phyloP scores from a whole-genome alignment of 92 coral and sea anemone genomes.

The Parazoanthus darwini region DNA sequence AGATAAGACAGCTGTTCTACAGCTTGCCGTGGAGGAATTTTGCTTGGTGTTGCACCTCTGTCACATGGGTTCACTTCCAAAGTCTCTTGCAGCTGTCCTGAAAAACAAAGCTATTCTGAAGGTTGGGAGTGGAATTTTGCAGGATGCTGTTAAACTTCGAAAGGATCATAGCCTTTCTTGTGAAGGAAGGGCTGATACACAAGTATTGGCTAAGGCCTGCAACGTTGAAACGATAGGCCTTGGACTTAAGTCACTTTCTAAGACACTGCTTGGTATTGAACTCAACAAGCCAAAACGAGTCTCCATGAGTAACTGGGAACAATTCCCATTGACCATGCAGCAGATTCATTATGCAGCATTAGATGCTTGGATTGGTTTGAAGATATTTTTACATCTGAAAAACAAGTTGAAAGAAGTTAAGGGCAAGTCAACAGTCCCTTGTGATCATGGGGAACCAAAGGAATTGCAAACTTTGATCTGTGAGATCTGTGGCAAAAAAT shows the following conservation, averaged over 20 bases:
- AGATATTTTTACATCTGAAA: slow-evolving; percentile 56
- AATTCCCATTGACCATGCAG: slow-evolving; percentile 46
- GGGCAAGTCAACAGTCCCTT: slow-evolving; percentile 25
- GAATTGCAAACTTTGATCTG: slow-evolving; percentile 3
- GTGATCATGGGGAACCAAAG: slow-evolving; percentile 18
- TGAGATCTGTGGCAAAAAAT: slow-evolving; percentile 51
- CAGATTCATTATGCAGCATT: slow-evolving; percentile 81
- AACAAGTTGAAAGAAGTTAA: background rate
- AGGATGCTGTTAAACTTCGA: slow-evolving; percentile 64
- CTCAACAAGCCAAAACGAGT: slow-evolving; percentile 60
- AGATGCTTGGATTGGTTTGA: slow-evolving; percentile 88
- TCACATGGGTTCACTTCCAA: slow-evolving; percentile 62
- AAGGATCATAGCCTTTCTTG: slow-evolving; percentile 63
- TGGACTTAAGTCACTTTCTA: slow-evolving; percentile 67
- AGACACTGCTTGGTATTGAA: slow-evolving; percentile 55
- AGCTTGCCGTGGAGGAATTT: slow-evolving; percentile 68
- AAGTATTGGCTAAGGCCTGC: slow-evolving; percentile 51
- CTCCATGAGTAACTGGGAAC: slow-evolving; percentile 79
- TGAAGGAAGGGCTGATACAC: slow-evolving; percentile 70
- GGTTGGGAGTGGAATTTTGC: slow-evolving; percentile 80
- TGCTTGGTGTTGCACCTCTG: slow-evolving; percentile 73
- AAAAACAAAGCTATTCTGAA: slow-evolving; percentile 57
- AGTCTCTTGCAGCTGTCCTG: slow-evolving; percentile 51
- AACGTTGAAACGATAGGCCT: slow-evolving; percentile 33
- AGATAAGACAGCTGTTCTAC: slow-evolving; percentile 86